These are phyloP conservation scores for Empidonax traillii DNA, from an alignment of 2,113 vertebrate species.

Conservation along the genomic window DNA sequence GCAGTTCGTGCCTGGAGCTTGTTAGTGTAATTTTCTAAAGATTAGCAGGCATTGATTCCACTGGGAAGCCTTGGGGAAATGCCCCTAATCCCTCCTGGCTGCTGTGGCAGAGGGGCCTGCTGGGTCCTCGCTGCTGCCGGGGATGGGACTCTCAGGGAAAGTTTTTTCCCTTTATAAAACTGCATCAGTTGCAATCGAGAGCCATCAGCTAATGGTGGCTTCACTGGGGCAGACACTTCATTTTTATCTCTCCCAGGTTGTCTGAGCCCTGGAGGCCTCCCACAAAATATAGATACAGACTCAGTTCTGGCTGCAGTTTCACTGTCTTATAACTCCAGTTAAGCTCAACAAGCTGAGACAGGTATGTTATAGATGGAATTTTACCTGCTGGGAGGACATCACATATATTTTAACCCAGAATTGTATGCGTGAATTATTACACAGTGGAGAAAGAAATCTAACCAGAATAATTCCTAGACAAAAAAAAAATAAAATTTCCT, in stretches of 20 bases:
- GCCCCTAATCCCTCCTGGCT: neutral
- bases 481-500: neutral
- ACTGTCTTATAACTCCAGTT: neutral
- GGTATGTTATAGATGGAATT: neutral
- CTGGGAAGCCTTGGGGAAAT: conserved; percentile 34
- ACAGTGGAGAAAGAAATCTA: neutral
- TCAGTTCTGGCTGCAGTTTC: neutral
- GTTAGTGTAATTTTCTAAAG: conserved; percentile 58
- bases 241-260: neutral
- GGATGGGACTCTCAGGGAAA: neutral
- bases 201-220: neutral
- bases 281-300: neutral
- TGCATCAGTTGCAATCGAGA: neutral
- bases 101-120: neutral
- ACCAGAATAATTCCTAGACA: neutral
- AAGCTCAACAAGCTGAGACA: neutral
- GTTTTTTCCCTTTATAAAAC: neutral
- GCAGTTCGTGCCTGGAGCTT: conserved; percentile 10
- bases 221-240: neutral
- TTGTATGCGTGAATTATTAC: neutral
- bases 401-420: neutral
- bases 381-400: neutral
- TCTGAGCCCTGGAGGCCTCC: neutral
- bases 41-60: conserved; percentile 38
- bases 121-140: neutral